Evolutionary conservation across 2,797 vertebrate species (phyloP).

Genomic region (Alauda arvensis): DNA sequence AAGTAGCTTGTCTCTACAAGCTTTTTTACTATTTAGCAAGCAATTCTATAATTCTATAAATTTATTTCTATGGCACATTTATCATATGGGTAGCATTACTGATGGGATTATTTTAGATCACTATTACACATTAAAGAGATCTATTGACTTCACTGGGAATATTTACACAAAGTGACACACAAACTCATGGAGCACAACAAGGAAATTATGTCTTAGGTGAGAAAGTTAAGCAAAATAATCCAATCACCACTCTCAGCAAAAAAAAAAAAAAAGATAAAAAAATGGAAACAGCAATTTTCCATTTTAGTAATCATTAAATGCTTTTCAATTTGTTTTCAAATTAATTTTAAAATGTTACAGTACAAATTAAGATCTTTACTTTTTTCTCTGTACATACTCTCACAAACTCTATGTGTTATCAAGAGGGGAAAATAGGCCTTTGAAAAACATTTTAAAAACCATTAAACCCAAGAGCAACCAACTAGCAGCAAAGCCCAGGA

Average conservation of each 20-base stretch:
- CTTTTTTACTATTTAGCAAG: neutral
- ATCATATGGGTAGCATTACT: neutral
- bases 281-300: neutral
- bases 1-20: neutral
- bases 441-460: neutral
- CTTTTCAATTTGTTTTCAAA: neutral
- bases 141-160: neutral
- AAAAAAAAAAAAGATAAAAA: neutral
- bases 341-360: neutral
- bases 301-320: neutral
- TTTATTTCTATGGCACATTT: neutral
- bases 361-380: neutral
- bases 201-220: neutral
- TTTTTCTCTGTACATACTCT: neutral
- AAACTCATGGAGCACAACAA: neutral
- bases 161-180: neutral
- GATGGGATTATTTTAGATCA: neutral
- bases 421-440: neutral
- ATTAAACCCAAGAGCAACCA: neutral
- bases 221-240: neutral
- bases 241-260: neutral
- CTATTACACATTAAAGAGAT: neutral
- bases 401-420: neutral
- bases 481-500: neutral
- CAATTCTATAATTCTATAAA: neutral